These are phyloP conservation scores for Oenanthe melanoleuca DNA, from an alignment of 2,113 vertebrate species.

Conservation along the genomic window DNA sequence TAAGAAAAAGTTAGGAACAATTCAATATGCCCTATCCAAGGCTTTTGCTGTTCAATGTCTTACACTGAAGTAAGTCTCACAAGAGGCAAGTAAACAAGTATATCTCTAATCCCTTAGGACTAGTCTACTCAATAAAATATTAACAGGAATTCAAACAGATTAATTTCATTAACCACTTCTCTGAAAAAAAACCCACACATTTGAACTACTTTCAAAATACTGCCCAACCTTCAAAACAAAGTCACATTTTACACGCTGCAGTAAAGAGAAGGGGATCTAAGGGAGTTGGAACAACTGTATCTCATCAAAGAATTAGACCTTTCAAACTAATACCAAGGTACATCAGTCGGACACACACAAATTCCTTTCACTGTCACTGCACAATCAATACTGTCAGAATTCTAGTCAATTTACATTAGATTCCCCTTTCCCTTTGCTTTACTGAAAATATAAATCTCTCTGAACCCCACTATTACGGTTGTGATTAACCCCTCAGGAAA, in stretches of 20 bases:
- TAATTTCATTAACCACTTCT: neutral
- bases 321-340: neutral
- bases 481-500: neutral
- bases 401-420: neutral
- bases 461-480: neutral
- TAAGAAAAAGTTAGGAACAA: neutral
- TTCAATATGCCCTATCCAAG: neutral
- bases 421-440: neutral
- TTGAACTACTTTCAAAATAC: neutral
- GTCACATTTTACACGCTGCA: neutral
- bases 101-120: neutral
- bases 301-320: neutral
- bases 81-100: neutral
- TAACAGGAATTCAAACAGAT: neutral
- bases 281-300: neutral
- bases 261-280: neutral
- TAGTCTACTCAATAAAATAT: neutral
- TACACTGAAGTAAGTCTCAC: neutral
- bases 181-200: neutral
- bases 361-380: neutral
- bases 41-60: neutral
- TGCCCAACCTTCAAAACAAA: neutral
- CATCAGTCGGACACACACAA: rapidly evolving
- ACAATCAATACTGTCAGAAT: neutral
- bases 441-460: neutral